These are phyloP conservation scores for Bos javanicus DNA, from an alignment of 2,113 vertebrate species.

Conservation along the genomic window DNA sequence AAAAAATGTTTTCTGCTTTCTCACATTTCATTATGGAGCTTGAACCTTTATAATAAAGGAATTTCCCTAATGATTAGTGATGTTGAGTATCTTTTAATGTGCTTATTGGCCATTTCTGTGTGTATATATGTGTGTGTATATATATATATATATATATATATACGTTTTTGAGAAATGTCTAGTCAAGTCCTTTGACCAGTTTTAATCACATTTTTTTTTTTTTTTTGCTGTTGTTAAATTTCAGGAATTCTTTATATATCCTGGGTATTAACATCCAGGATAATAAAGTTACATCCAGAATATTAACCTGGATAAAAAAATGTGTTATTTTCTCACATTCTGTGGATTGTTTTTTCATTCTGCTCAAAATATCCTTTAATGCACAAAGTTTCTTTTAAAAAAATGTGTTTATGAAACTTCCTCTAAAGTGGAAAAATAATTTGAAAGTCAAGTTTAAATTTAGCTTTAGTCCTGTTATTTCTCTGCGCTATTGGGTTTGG, in stretches of 20 bases:
- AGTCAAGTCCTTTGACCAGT: neutral
- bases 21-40: neutral
- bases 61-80: neutral
- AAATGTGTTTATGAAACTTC: neutral
- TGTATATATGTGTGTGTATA: fast-evolving
- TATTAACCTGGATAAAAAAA: neutral
- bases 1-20: neutral
- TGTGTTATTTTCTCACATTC: neutral
- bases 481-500: neutral
- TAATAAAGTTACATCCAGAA: neutral
- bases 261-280: neutral
- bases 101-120: neutral
- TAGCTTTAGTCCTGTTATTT: neutral
- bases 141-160: neutral
- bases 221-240: neutral
- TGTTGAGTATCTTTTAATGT: neutral
- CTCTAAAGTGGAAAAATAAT: neutral
- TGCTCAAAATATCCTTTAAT: neutral
- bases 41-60: neutral
- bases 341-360: neutral
- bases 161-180: neutral
- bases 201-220: neutral
- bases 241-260: neutral
- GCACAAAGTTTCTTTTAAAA: neutral
- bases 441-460: neutral